Percentiles rank a stretch among this genome's conserved stretches.
These are phyloP conservation scores for Distichodus sexfasciatus DNA, from an alignment of 2,797 vertebrate genomes.

Conservation along the genomic window DNA sequence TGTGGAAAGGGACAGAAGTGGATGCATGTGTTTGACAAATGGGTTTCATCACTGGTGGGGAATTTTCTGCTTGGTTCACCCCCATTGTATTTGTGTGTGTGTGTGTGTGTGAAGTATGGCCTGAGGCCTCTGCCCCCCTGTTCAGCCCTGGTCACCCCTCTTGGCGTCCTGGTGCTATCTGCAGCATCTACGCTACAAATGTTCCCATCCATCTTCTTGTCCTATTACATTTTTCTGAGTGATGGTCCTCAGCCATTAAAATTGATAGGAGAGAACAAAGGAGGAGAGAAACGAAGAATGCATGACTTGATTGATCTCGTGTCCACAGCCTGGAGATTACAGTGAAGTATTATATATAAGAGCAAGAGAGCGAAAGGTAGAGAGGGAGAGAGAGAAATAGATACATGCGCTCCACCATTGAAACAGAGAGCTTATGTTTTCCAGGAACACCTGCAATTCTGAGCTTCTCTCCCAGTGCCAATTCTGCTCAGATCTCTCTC, in stretches of 20 bases:
- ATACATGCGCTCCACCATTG: conserved; percentile 15
- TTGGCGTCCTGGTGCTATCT: conserved; percentile 75
- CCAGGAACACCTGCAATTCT: neutral
- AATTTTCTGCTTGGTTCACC: conserved; percentile 33
- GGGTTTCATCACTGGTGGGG: conserved; percentile 32
- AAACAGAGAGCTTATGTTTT: conserved; percentile 30
- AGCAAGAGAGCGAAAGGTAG: neutral
- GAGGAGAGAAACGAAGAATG: conserved; percentile 75
- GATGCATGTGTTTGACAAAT: conserved; percentile 24
- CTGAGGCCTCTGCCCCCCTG: conserved; percentile 51
- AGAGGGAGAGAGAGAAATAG: conserved; percentile 2
- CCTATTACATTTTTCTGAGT: conserved; percentile 86
- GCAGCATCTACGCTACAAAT: conserved; percentile 79
- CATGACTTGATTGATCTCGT: conserved; percentile 75
- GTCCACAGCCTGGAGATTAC: conserved; percentile 63
- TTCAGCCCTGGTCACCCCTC: conserved; percentile 66
- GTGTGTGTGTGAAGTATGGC: conserved; percentile 32
- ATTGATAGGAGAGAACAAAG: conserved; percentile 84
- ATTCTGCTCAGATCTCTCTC: conserved; percentile 13
- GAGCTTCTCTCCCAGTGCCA: neutral
- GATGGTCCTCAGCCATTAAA: conserved; percentile 90
- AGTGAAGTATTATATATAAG: conserved; percentile 57
- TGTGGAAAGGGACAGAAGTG: conserved; percentile 40
- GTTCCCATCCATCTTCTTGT: conserved; percentile 90
- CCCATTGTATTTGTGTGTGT: neutral